Evolutionary conservation across 2,888 invertebrate genomes (phyloP), one percentile per base, ranked within the genome.

Genomic region (Cryptocephalus primarius): DNA sequence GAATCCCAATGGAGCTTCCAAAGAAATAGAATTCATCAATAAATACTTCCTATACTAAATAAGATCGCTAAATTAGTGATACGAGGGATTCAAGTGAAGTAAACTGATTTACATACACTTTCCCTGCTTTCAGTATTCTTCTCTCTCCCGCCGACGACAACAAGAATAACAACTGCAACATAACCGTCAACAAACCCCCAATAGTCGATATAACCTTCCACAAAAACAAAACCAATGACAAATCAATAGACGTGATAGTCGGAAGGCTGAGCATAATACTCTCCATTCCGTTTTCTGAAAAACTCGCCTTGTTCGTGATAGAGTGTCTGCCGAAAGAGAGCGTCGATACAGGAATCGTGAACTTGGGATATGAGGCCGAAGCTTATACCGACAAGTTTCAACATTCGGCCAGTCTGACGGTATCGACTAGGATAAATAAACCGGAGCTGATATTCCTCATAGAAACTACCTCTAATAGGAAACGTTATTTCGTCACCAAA

Each of bases 381-480:
- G 61, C 48, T 2, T 50, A 44, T n/a, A 61, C 59, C 48, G 13
- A 42, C 12, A 33, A 32, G 33, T 33, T 34, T 9, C 43, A 43
- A 34, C 22, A 13, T 34, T 43, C 43, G 34, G 58, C 59, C 8
- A 82, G 82, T 40, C 68, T 86, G 32, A 80, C 84, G 1, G 70
- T 88, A 53, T 84, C 84, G 1, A 72, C 86, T 22, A 79, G 85
- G 58, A 76, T 88, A 56, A 79, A 85, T 32, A 81, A 84, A 61
- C 88, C 88, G 1, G 88, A 88, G 68, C 73, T 88, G 42, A 78
- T 87, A 69, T 75, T 88, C 56, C 80, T 85, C 62, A 82, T 84
- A 0, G 80, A 80, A 56, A 70, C 76, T n/a, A 75, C 75, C 8
- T 76, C 78, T 38, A 76, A 75, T 14, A 79, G 65, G 43, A 66